phyloP scores from a whole-genome alignment of 2,113 vertebrate species.

The Chunga burmeisteri region DNA sequence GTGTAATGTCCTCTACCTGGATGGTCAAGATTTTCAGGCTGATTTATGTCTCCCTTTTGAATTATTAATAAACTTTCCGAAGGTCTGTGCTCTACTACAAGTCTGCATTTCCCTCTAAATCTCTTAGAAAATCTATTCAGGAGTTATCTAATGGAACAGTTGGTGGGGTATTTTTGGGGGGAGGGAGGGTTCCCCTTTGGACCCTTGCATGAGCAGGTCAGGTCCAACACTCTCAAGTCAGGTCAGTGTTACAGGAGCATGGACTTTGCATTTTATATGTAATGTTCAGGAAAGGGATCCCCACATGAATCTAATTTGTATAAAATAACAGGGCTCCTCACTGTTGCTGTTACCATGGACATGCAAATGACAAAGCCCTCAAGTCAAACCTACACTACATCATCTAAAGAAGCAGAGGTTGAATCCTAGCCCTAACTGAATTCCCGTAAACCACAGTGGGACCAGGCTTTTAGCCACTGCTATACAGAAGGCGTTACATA shows the following conservation, averaged over 20 bases:
- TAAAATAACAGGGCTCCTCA: neutral
- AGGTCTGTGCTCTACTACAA: neutral
- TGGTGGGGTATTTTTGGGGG: neutral
- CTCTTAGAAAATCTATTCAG: neutral
- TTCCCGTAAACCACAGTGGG: neutral
- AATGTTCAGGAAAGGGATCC: neutral
- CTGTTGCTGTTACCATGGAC: neutral
- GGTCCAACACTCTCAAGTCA: neutral
- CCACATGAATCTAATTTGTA: neutral
- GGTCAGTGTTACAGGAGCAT: neutral
- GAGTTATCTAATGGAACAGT: neutral
- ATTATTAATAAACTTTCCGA: neutral
- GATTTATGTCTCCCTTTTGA: neutral
- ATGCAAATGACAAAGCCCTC: neutral
- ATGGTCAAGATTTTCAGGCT: neutral
- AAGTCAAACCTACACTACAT: neutral
- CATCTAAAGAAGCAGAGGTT: neutral
- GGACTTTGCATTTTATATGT: rapidly evolving
- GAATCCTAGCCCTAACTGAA: neutral
- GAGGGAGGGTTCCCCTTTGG: neutral
- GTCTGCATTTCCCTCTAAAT: neutral
- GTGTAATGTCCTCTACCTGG: neutral
- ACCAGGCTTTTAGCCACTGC: neutral
- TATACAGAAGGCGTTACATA: neutral
- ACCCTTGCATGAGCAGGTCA: neutral